These are phyloP conservation scores for Xyrichtys novacula DNA, from an alignment of 2,797 vertebrate species.

Conservation along the genomic window DNA sequence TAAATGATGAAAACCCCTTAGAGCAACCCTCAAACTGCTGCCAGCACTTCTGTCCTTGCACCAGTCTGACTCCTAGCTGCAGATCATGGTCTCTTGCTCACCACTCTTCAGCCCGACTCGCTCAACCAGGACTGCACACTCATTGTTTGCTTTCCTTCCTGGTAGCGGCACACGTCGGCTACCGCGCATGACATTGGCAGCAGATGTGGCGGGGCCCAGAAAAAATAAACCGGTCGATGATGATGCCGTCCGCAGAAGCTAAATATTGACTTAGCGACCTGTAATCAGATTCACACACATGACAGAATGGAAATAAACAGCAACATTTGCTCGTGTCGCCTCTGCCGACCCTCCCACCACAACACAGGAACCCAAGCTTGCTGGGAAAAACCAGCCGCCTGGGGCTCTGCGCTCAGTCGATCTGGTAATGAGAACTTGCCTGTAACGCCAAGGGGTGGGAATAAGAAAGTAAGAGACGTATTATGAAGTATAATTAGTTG, in stretches of 20 bases:
- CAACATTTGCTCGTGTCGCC: constrained; percentile 78
- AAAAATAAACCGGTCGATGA: constrained; percentile 83
- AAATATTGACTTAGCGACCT: constrained; percentile 89
- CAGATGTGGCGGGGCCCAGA: constrained; percentile 79
- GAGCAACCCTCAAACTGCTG: constrained; percentile 49
- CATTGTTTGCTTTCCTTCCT: constrained; percentile 78
- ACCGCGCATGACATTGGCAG: constrained; percentile 81
- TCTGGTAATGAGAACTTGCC: constrained; percentile 77
- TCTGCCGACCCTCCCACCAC: constrained; percentile 78
- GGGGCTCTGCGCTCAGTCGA: constrained; percentile 67
- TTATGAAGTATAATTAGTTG: constrained; percentile 73
- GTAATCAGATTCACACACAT: constrained; percentile 88
- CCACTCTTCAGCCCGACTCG: constrained; percentile 58
- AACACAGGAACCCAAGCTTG: constrained; percentile 72
- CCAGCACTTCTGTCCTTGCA: constrained; percentile 28
- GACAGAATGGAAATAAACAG: constrained; percentile 88
- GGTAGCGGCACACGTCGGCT: constrained; percentile 74
- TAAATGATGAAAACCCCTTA: constrained; percentile 52
- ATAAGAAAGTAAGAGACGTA: constrained; percentile 70
- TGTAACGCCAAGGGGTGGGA: constrained; percentile 68
- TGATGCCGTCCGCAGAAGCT: constrained; percentile 85
- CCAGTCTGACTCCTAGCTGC: constrained; percentile 39
- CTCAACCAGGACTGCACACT: constrained; percentile 65
- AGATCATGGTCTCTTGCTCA: constrained; percentile 59
- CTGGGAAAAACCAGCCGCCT: constrained; percentile 66